These are phyloP conservation scores for Adoxophyes honmai DNA, from an alignment of 1,140 invertebrate genomes.

Conservation along the genomic window DNA sequence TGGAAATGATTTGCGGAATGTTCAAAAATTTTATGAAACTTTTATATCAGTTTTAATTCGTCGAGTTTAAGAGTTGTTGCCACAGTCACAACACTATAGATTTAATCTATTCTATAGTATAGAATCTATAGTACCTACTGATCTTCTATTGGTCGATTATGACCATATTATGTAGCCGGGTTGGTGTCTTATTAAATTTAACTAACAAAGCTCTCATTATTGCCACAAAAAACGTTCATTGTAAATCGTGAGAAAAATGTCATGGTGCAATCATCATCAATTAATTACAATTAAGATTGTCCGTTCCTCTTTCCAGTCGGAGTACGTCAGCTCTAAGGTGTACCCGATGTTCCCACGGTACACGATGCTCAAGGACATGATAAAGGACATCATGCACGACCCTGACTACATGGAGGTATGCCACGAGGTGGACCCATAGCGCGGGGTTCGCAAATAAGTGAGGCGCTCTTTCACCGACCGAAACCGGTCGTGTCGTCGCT, in stretches of 20 bases:
- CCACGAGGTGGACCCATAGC: slow-evolving; percentile 88
- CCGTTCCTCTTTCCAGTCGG: slow-evolving; percentile 80
- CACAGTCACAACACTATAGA: too few relatives aligned
- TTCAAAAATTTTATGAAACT: too few relatives aligned
- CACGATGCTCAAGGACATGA: slow-evolving; percentile 96
- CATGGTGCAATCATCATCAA: neutral
- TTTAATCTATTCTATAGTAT: neutral
- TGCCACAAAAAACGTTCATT: neutral
- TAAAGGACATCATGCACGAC: slow-evolving; percentile 95
- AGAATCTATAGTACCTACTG: neutral
- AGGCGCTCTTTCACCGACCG: slow-evolving; percentile 67
- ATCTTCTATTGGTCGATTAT: too few relatives aligned
- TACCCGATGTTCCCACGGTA: slow-evolving; percentile 96
- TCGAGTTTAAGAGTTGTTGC: too few relatives aligned
- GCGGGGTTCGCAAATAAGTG: slow-evolving; percentile 73
- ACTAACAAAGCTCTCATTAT: too few relatives aligned
- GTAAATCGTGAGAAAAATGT: neutral
- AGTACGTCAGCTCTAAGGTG: slow-evolving; percentile 92
- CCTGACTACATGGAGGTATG: slow-evolving; percentile 97
- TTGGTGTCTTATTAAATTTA: too few relatives aligned
- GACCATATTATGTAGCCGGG: too few relatives aligned
- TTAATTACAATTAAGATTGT: slow-evolving; percentile 9
- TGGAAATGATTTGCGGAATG: too few relatives aligned
- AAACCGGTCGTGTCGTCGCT: slow-evolving; percentile 59
- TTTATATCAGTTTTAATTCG: too few relatives aligned